Base-by-base conservation (phyloP, 2,888 invertebrate species). In the Calameuta filiformis region DNA sequence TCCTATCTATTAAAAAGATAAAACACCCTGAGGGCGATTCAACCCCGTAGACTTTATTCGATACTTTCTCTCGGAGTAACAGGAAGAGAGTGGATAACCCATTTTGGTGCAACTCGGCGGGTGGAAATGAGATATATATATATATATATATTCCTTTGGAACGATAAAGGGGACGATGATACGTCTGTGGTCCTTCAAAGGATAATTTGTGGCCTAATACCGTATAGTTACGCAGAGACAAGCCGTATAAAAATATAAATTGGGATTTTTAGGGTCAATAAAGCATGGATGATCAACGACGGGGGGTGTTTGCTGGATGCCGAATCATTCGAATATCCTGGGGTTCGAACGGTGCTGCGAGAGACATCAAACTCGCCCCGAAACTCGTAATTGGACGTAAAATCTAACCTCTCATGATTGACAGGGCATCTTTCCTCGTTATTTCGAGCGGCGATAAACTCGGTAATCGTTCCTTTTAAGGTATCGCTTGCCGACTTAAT, bases 331-430 rank as follows among this genome's bases (percentile, higher is more conserved):
- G 56, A 56, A 56, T 56, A 56, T 56, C 56, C 23, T 56, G 56
- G 56, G 56, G 23, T 56, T 56, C 23, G 23, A 23, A 56, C 23
- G 23, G 56, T 23, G 23, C 56, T 56, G 56, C 56, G 2, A 23
- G 56, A 56, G 71, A 79, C 75, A 81, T 79, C 77, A 56, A 56
- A 56, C 23, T 23, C 56, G 56, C 9, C 40, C 56, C 56, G 23
- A 56, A 56, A 56, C 80, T 79, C 80, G 79, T 85, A 84, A 87
- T 86, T 84, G 85, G 83, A 83, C 84, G 81, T 88, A 86, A 87
- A 88, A 83, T 86, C 84, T 84, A 83, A 84, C 86, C 85, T 88
- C 56, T 81, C 85, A 84, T 83, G 86, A 88, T 85, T 83, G 86
- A 82, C 81, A 76, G 76, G 79, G 68, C 34, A 83, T 83, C 31